A percentile compares a stretch with the other conserved stretches of the same genome.
phyloP scores from a whole-genome alignment of 1,140 invertebrate genomes.

The Holcopasites calliopsidis region DNA sequence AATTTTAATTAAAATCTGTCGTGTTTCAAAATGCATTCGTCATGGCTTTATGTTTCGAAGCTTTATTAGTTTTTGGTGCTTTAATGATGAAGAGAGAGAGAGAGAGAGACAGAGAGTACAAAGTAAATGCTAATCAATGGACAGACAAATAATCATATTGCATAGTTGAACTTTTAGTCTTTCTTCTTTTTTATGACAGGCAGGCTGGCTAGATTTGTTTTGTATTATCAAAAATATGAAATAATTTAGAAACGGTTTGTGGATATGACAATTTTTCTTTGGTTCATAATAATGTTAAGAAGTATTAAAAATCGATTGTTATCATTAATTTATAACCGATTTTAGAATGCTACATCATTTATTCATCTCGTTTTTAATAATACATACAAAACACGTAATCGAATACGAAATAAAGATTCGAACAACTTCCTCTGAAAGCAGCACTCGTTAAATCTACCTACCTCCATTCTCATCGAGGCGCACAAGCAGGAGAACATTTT shows the following conservation, averaged over 20 bases:
- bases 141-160: background rate
- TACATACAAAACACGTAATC: background rate
- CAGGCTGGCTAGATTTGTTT: no score
- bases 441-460: constrained; percentile 61
- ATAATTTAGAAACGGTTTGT: no score
- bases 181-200: no score
- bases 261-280: no score
- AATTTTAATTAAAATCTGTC: background rate
- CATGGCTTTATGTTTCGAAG: background rate
- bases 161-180: background rate
- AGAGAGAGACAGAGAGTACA: background rate
- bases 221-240: no score
- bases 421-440: background rate
- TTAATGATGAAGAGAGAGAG: no score
- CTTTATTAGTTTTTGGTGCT: no score
- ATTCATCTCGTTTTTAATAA: background rate
- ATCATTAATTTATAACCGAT: background rate
- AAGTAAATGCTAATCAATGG: background rate
- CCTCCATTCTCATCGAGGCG: constrained; percentile 75
- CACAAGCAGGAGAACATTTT: constrained; percentile 77
- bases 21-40: background rate
- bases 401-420: no score
- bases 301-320: no score
- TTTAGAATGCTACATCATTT: background rate
- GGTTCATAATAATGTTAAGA: no score